Conservation (phyloP, 2,797 vertebrate genomes). For the Spinibarbus caldwelli region DNA sequence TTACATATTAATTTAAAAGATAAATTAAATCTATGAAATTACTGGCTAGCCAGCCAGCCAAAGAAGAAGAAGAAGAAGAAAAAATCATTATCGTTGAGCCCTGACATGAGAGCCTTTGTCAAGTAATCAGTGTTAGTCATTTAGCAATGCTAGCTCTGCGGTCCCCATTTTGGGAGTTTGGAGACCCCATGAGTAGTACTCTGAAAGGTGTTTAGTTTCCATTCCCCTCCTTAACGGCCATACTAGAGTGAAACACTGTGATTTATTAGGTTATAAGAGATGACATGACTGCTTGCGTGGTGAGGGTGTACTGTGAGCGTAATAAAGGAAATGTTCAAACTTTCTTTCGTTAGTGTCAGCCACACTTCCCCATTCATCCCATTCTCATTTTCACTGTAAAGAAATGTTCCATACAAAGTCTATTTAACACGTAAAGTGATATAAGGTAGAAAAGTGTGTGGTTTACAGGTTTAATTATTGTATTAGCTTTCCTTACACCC, state of each 20-base stretch:
- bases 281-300: conserved; percentile 72
- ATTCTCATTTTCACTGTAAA: conserved; percentile 64
- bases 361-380: background rate
- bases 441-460: conserved; percentile 45
- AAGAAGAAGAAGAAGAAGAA: too few species aligned
- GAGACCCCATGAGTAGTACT: conserved; percentile 30
- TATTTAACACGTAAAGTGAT: conserved; percentile 59
- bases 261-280: conserved; percentile 82
- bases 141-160: conserved; percentile 7
- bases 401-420: conserved; percentile 49
- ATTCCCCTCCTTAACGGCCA: conserved; percentile 75
- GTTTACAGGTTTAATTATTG: conserved; percentile 62
- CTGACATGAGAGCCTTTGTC: background rate
- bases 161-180: conserved; percentile 29
- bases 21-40: background rate
- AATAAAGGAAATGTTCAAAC: conserved; percentile 62
- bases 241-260: conserved; percentile 77
- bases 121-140: conserved; percentile 13
- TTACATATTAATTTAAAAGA: background rate
- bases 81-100: background rate
- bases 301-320: conserved; percentile 75
- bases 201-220: conserved; percentile 69
- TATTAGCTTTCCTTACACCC: conserved; percentile 64
- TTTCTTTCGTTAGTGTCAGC: conserved; percentile 45
- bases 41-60: background rate